Evolutionary conservation across 30 jellyfish, hydroid and myxozoan species (phyloP), one percentile per base, ranked within the genome.

Genomic region (Hydractinia symbiolongicarpus): DNA sequence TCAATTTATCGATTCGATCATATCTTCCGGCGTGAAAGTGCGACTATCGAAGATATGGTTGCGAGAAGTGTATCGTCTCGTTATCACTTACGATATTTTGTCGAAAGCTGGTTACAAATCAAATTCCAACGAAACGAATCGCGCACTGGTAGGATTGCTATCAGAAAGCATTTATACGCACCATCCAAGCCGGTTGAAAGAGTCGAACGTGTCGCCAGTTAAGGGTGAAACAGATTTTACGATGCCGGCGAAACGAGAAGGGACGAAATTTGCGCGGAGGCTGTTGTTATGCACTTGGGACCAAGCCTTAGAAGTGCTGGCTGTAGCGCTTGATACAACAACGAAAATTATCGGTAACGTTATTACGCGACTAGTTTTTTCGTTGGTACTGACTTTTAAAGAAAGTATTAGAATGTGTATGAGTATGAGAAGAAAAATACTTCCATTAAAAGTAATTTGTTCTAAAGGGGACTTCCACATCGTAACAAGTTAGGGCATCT

Each of bases 201-300:
- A 61, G 3, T 82, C 79, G 49, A 94, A 90, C 5, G 58, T 73
- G 55, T 11, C 79, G 52, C 90, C 66, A 67, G 76, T 51, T 53
- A 58, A 56, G 64, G 89, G 81, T 11, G 83, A 70, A 52, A n/a
- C 83, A 4, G 76, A 89, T 19, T 56, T 50, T 6, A 66, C 52
- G 4, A 60, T 90, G 6, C 90, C 95, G 4, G 97, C 90, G 7
- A 88, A 82, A 55, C 82, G 83, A 60, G 95, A 85, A 81, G 98
- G 98, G 61, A 81, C 83, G 73, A 93, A 75, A 74, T 87, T 93
- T 67, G 95, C 98, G 10, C 61, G 95, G 50, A 79, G 91, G 19
- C 85, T 93, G 11, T 81, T 93, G 77, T 83, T 93, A 9, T 87
- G 95, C 21, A 86, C 98, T 6, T 93, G 98, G 98, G 98, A 93